phyloP scores from a whole-genome alignment of 2,113 vertebrate species.

The Dicrurus megarhynchus region DNA sequence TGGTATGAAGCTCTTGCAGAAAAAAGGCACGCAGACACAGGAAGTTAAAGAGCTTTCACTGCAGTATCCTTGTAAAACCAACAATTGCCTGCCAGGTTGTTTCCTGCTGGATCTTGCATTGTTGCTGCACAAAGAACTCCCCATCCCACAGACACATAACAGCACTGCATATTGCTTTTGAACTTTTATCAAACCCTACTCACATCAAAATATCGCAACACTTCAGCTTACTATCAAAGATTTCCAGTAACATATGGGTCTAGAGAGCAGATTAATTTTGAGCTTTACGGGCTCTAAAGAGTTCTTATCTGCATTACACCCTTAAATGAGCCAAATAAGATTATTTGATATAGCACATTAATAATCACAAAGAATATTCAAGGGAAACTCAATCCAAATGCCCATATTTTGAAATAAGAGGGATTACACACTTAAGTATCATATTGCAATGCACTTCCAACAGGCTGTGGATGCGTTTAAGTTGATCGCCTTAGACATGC shows the following conservation, averaged over 20 bases:
- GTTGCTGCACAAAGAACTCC: background rate
- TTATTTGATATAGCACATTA: background rate
- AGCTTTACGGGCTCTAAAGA: background rate
- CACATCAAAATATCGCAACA: background rate
- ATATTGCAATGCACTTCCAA: background rate
- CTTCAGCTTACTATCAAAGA: background rate
- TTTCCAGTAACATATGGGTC: background rate
- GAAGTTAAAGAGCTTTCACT: background rate
- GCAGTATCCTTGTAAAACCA: background rate
- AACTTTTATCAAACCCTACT: background rate
- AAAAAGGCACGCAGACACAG: background rate
- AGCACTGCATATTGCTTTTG: background rate
- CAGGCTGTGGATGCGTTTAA: background rate
- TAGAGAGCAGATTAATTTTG: background rate
- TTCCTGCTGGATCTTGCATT: background rate
- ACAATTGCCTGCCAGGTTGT: background rate
- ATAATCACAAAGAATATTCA: background rate
- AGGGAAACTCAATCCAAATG: background rate
- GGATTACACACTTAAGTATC: background rate
- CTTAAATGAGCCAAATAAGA: background rate
- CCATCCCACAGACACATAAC: background rate
- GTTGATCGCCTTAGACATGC: rapidly evolving
- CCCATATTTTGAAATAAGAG: background rate
- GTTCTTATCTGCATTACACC: background rate
- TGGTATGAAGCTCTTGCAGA: background rate